These are phyloP conservation scores for Tromatobia lineatoria DNA, from an alignment of 2,888 invertebrate species.

Conservation along the genomic window DNA sequence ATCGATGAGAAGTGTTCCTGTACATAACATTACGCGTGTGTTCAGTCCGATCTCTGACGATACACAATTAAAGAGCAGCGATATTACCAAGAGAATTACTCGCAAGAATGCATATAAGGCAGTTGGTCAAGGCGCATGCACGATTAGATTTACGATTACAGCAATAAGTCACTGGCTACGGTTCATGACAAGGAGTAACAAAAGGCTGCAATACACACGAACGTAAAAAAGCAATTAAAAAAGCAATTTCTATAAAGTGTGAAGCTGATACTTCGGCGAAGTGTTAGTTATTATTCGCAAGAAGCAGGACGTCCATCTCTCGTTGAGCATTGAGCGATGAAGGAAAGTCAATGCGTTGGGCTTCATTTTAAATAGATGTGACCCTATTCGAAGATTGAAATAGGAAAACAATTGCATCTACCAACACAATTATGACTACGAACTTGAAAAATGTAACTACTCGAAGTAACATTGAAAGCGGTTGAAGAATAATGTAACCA, in stretches of 20 bases:
- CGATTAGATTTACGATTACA: not conserved
- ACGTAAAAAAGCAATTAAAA: not conserved
- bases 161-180: slow-evolving; percentile 29
- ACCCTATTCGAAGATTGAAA: not conserved
- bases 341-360: not conserved
- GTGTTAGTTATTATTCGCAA: not conserved
- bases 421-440: not conserved
- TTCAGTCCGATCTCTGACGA: too few relatives aligned
- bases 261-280: not conserved
- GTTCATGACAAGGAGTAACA: not conserved
- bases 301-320: not conserved
- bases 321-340: not conserved
- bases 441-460: not conserved
- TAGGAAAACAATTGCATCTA: not conserved
- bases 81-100: not conserved
- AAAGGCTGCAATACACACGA: not conserved
- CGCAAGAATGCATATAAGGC: too few relatives aligned
- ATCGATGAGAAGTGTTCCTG: slow-evolving; percentile 68
- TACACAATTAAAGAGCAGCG: too few relatives aligned
- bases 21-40: not conserved
- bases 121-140: not conserved
- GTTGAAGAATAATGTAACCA: slow-evolving; percentile 12
- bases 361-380: not conserved
- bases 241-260: not conserved
- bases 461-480: slow-evolving; percentile 5